These are phyloP conservation scores for Drosophila atripex DNA, from an alignment of 2,888 invertebrate genomes.

Conservation along the genomic window DNA sequence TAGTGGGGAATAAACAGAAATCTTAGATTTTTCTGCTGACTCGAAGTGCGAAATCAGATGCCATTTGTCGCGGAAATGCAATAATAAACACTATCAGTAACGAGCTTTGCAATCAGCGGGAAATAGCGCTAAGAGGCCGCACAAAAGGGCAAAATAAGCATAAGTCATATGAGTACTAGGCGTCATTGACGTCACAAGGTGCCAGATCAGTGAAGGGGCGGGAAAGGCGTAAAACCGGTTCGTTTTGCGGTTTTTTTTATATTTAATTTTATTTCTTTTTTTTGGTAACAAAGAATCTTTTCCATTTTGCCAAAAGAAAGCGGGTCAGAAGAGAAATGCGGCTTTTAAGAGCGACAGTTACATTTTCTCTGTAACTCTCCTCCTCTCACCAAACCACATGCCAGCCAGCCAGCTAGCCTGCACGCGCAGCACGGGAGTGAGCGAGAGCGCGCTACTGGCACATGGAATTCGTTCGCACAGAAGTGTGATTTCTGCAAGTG, in stretches of 20 bases:
- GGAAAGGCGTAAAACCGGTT: conserved; percentile 17
- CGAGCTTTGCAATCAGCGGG: conserved; percentile 29
- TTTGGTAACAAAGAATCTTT: not conserved
- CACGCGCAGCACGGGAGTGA: conserved; percentile 46
- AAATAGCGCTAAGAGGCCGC: conserved; percentile 54
- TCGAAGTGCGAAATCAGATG: conserved; percentile 16
- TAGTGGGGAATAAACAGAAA: conserved; percentile 9
- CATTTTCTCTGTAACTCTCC: conserved; percentile 19
- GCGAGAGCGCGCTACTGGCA: conserved; percentile 58
- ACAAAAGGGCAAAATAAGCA: conserved; percentile 52
- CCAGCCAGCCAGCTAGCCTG: conserved; percentile 6
- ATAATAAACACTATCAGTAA: conserved; percentile 13
- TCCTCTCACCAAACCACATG: not conserved
- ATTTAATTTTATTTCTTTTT: not conserved
- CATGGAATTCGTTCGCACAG: conserved; percentile 57
- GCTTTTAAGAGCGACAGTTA: conserved; percentile 24
- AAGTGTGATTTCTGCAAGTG: conserved; percentile 14
- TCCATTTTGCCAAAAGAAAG: conserved; percentile 16
- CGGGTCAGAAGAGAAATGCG: conserved; percentile 43
- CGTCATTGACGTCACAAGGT: conserved; percentile 61
- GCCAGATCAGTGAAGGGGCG: not conserved
- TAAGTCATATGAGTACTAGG: conserved; percentile 57
- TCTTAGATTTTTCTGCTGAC: not conserved
- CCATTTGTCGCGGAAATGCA: conserved; percentile 6
- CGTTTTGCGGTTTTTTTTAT: conserved; percentile 4